These are phyloP conservation scores for Miltochrista miniata DNA, from an alignment of 2,888 invertebrate species.

Conservation along the genomic window DNA sequence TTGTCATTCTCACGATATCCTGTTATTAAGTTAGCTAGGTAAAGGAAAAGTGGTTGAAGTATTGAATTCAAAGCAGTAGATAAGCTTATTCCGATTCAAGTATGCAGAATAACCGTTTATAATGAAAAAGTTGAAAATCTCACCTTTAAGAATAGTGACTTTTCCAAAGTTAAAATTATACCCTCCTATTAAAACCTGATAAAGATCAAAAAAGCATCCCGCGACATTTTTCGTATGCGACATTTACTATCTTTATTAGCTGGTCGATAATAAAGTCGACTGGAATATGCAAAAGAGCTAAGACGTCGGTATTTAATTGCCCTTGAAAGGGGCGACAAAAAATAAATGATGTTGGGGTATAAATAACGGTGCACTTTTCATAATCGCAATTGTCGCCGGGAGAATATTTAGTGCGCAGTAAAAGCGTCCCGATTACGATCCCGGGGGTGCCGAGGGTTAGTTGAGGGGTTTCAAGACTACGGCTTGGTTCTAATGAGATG, in stretches of 20 bases:
- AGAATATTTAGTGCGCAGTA: constrained; percentile 83
- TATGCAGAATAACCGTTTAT: too few relatives aligned
- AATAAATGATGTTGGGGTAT: constrained; percentile 75
- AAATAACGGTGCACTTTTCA: constrained; percentile 84
- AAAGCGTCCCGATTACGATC: constrained; percentile 67
- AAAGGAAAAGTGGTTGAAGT: too few relatives aligned
- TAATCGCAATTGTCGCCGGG: constrained; percentile 84
- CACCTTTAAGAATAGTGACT: background rate
- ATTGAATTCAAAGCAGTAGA: too few relatives aligned
- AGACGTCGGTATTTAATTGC: constrained; percentile 83
- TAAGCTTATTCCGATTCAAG: too few relatives aligned
- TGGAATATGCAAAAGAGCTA: constrained; percentile 78
- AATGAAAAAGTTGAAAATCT: too few relatives aligned
- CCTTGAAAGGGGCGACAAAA: constrained; percentile 84
- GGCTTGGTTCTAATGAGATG: constrained; percentile 43
- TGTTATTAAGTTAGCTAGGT: too few relatives aligned
- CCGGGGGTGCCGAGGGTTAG: constrained; percentile 57
- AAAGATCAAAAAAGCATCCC: constrained; percentile 28
- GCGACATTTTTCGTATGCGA: constrained; percentile 47
- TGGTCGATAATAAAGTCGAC: constrained; percentile 63
- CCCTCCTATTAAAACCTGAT: constrained; percentile 19
- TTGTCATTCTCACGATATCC: too few relatives aligned
- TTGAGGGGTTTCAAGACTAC: constrained; percentile 49
- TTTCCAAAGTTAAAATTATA: constrained; percentile 11
- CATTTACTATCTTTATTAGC: constrained; percentile 78